These are phyloP conservation scores for Gari tellinella DNA, from an alignment of 2,888 invertebrate species.

Conservation along the genomic window DNA sequence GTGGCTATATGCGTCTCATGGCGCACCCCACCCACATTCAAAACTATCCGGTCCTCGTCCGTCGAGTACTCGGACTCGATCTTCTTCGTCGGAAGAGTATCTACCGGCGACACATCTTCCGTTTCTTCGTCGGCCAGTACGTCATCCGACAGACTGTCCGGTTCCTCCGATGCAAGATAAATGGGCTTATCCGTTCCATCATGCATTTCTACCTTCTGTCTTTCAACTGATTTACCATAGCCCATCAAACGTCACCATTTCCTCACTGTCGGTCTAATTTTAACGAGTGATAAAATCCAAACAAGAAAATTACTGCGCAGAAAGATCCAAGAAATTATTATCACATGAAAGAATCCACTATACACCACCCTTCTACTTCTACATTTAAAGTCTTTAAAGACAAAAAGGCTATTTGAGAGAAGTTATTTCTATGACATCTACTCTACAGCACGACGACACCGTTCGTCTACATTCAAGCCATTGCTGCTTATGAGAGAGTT, in stretches of 20 bases:
- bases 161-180: constrained; percentile 56
- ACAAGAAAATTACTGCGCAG: too few relatives aligned
- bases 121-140: constrained; percentile 14
- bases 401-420: background rate
- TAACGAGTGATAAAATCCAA: too few relatives aligned
- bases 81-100: constrained; percentile 48
- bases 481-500: background rate
- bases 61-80: constrained; percentile 35
- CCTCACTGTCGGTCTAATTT: too few relatives aligned
- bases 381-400: background rate
- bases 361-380: background rate
- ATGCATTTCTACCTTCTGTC: constrained; percentile 38
- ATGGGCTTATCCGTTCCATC: constrained; percentile 45
- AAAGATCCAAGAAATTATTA: too few relatives aligned
- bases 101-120: constrained; percentile 28
- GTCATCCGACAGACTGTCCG: constrained; percentile 37
- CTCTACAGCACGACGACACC: constrained; percentile 25
- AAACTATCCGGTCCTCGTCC: constrained; percentile 71
- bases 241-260: background rate
- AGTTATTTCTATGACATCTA: constrained; percentile 25
- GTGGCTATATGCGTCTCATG: constrained; percentile 83
- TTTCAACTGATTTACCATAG: too few relatives aligned
- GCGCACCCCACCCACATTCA: constrained; percentile 83
- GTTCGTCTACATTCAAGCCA: constrained; percentile 16
- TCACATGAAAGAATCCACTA: too few relatives aligned